These are phyloP conservation scores for Tragopan temminckii DNA, from an alignment of 2,797 vertebrate species.

Conservation along the genomic window DNA sequence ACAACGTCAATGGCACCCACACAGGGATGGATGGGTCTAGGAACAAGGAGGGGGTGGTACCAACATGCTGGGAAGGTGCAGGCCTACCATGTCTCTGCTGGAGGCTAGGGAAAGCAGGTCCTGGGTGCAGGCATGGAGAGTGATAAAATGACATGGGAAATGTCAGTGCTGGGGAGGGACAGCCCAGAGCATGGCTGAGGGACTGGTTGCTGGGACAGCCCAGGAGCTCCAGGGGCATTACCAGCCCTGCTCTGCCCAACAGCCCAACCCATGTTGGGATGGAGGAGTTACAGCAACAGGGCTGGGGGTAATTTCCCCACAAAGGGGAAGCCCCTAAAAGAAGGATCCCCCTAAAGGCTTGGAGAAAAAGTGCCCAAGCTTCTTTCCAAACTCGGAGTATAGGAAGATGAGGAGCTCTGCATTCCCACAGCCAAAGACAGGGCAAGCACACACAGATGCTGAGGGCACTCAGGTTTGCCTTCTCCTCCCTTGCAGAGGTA, in stretches of 20 bases:
- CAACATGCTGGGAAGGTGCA: background rate
- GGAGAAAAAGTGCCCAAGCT: background rate
- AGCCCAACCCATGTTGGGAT: background rate
- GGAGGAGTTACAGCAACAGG: background rate
- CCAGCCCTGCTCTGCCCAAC: background rate
- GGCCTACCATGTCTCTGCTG: slow-evolving; percentile 14
- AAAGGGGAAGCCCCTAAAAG: background rate
- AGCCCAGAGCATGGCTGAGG: background rate
- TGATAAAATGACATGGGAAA: background rate
- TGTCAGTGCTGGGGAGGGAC: background rate
- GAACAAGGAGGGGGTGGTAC: background rate
- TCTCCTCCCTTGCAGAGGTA: background rate
- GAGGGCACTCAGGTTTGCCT: background rate
- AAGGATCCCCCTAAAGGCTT: background rate
- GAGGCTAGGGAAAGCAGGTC: slow-evolving; percentile 5
- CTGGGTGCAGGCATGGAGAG: background rate
- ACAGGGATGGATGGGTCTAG: background rate
- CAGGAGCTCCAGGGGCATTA: background rate
- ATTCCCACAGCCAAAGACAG: rapidly evolving
- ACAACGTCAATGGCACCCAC: slow-evolving; percentile 3
- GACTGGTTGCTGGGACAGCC: background rate
- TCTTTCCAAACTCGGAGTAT: background rate
- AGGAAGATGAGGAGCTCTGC: background rate
- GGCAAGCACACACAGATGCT: rapidly evolving
- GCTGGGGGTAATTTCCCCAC: background rate